Evolutionary conservation across 2,888 invertebrate species (phyloP), one percentile per base, ranked within the genome.

Genomic region (Carcina quercana): DNA sequence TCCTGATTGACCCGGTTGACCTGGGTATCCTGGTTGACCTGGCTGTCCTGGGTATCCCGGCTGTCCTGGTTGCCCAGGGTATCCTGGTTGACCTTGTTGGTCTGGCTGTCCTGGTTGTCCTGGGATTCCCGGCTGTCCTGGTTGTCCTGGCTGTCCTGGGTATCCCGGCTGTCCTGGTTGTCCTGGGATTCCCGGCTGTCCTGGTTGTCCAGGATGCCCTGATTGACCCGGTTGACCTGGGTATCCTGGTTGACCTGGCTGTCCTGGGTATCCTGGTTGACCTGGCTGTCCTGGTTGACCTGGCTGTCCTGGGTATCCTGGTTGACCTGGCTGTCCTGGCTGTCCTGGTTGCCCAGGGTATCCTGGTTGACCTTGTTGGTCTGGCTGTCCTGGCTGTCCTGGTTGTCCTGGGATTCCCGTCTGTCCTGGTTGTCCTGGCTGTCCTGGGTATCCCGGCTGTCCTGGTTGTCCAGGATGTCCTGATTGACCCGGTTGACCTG

Each of bases 11-110:
- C 40, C 15, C 7, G 17, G 41, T 20, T 47, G 42, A 11, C 45
- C 43, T 26, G 43, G 37, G 17, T 40, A 84, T 13, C 57, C 55
- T 24, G 58, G 53, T 7, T 40, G 17, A 5, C 42, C 55, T 36
- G 53, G 53, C 2, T 38, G 27, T 3, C 60, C 60, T 6, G 64
- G 58, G 62, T 62, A 52, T 64, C 47, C 56, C 2, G 42, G 43
- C 5, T 32, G 12, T 2, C 70, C 72, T 15, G 86, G 86, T n/a
- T 58, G 69, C 25, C 76, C 83, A 1, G 88, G 88, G 22, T 42
- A 5, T 6, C 40, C 41, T 5, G 40, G 37, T 8, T 40, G 24
- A 5, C 43, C 46, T 1, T 38, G 40, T 20, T 44, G 35, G 1
- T 36, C 32, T 2, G 35, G 34, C 0, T 27, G 7, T n/a, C 35